Base-by-base conservation (phyloP, 2,113 vertebrate genomes). In the Zootoca vivipara region DNA sequence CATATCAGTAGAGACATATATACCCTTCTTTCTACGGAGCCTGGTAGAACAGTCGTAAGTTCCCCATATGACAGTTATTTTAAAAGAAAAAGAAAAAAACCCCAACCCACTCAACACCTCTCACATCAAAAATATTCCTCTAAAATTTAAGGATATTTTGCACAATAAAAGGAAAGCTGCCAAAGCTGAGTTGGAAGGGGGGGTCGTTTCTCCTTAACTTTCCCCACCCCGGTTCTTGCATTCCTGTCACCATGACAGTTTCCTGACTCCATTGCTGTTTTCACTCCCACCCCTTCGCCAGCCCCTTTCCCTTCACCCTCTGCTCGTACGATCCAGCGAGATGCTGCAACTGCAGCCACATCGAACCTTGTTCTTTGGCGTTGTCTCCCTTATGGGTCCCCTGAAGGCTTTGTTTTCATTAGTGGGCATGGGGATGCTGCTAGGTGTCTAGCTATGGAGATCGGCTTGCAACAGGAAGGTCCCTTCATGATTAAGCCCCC, bases 401-500 rank as follows among this genome's bases (percentile, higher is more conserved):
- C 79, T 5, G 35, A 24, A 33, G n/a, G 87, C 87, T 88, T 88
- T 88, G 81, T 88, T 88, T 83, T 69, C 73, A 77, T 78, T 69
- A 30, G 56, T 46, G 81, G 87, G 62, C 81, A 88, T 83, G 26
- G 58, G 80, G 73, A 88, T 67, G 87, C 81, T 69, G 22, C 38
- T 67, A 75, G 72, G 58, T 38, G 40, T 20, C 80, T 75, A 35
- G 72, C 72, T 13, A n/a, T 20, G 40, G 73, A 88, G 87, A 83
- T 88, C 87, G 73, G 87, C 72, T 88, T 40, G 81, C 42, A 69
- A 83, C 81, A 83, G 81, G 87, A 83, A 88, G 87, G 81, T 83
- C 87, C 87, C 72, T 52, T 18, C 72, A 83, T 78, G 40, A 83
- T 78, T 67, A 52, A 83, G 87, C 74, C 81, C 87, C 87, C 77